A percentile compares a stretch with the other conserved stretches of the same genome.
Evolutionary conservation across 1,140 invertebrate genomes (phyloP).

Genomic region (Aleiodes sp.): DNA sequence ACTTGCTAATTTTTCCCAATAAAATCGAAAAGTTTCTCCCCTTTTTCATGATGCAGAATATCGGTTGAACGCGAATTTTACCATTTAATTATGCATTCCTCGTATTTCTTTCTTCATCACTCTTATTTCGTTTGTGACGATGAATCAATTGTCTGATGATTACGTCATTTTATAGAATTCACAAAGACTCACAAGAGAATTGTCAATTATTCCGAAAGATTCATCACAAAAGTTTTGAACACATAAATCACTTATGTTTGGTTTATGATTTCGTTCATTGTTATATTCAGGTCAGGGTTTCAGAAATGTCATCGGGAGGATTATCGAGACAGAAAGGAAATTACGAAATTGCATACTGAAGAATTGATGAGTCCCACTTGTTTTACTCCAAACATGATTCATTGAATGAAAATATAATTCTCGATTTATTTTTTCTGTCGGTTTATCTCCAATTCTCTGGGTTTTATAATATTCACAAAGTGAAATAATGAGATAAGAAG

Average conservation of each 20-base stretch:
- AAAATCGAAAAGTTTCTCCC: no score
- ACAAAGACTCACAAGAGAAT: no score
- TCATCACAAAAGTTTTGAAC: no score
- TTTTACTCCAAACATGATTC: background rate
- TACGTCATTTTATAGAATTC: no score
- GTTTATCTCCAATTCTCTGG: constrained; percentile 41
- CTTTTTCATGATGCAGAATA: no score
- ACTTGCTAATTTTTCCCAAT: background rate
- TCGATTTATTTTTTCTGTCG: constrained; percentile 39
- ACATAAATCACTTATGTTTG: no score
- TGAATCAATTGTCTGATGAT: no score
- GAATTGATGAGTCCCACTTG: background rate
- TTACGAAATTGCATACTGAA: background rate
- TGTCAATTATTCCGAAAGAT: no score
- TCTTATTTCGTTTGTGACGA: no score
- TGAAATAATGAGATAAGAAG: background rate
- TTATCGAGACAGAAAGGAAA: background rate
- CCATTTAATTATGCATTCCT: no score
- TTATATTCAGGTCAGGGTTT: background rate
- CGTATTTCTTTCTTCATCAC: no score
- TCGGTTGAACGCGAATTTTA: no score
- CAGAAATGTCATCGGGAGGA: background rate
- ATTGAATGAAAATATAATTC: constrained; percentile 5
- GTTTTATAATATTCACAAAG: background rate
- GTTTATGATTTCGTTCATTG: background rate